Conservation (phyloP, 2,113 vertebrate species). For the Sinocyclocheilus grahami region DNA sequence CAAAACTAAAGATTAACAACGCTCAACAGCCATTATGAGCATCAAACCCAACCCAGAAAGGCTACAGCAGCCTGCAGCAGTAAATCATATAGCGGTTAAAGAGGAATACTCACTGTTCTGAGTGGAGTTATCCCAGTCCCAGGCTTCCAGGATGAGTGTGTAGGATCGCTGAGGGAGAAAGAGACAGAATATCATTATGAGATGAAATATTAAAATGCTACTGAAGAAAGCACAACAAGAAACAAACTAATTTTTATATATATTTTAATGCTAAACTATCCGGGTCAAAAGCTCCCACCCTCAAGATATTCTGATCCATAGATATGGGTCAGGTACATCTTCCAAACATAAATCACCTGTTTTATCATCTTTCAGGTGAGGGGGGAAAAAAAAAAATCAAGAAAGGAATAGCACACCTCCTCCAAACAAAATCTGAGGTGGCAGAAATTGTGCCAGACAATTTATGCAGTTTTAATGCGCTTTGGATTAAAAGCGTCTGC, state of each 20-base stretch:
- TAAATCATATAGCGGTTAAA: neutral
- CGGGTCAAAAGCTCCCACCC: neutral
- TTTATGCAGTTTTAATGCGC: neutral
- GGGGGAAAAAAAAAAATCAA: neutral
- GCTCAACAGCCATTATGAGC: no score
- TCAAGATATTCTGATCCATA: no score
- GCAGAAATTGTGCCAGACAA: neutral
- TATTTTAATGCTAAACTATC: neutral
- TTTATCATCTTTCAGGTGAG: no score
- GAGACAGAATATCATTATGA: neutral
- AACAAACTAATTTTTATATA: neutral
- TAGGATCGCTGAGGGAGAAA: constrained; percentile 82
- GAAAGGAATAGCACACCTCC: neutral
- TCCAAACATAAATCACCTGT: no score
- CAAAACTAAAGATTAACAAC: no score
- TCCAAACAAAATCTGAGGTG: neutral
- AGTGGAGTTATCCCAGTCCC: constrained; percentile 95
- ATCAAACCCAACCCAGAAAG: no score
- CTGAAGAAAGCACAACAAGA: constrained; percentile 9
- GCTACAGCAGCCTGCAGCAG: neutral
- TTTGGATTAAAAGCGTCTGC: neutral
- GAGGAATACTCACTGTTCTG: constrained; percentile 81
- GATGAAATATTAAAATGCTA: neutral
- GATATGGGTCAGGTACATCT: neutral
- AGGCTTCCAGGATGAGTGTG: constrained; percentile 90